A percentile compares a stretch with the other conserved stretches of the same genome.
Evolutionary conservation across 2,888 invertebrate genomes (phyloP).

Genomic region (Hololepta plana): DNA sequence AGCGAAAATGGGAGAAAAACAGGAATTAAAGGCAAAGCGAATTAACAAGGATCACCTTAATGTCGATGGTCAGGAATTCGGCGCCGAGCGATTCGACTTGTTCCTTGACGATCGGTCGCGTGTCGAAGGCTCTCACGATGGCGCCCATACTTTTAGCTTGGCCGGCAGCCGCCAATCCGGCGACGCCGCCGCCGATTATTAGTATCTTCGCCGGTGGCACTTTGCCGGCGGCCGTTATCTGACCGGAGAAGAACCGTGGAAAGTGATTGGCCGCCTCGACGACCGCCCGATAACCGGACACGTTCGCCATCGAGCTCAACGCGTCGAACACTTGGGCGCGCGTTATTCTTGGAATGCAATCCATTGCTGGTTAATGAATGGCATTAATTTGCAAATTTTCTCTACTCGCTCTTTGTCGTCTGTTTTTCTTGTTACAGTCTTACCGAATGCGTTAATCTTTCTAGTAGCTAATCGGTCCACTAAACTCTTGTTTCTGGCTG

Average conservation of each 20-base stretch:
- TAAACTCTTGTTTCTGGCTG: conserved; percentile 61
- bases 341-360: conserved; percentile 73
- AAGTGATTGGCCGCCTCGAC: conserved; percentile 78
- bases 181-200: conserved; percentile 79
- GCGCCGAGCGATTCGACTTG: conserved; percentile 79
- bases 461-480: conserved; percentile 48
- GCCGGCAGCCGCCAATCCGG: conserved; percentile 70
- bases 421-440: conserved; percentile 13
- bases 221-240: conserved; percentile 79
- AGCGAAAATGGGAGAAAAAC: too few species aligned
- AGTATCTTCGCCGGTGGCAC: conserved; percentile 79
- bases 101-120: conserved; percentile 63
- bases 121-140: conserved; percentile 76
- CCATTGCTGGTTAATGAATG: conserved; percentile 44
- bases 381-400: conserved; percentile 1
- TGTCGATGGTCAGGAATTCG: conserved; percentile 63
- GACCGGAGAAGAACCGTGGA: conserved; percentile 79
- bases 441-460: conserved; percentile 66
- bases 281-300: conserved; percentile 75
- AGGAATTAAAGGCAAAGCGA: conserved; percentile 6
- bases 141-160: conserved; percentile 82
- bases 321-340: conserved; percentile 83
- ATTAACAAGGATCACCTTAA: too few species aligned
- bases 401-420: too few species aligned
- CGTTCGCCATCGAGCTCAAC: conserved; percentile 82